These are phyloP conservation scores for Pogona vitticeps DNA, from an alignment of 2,113 vertebrate species.

Conservation along the genomic window DNA sequence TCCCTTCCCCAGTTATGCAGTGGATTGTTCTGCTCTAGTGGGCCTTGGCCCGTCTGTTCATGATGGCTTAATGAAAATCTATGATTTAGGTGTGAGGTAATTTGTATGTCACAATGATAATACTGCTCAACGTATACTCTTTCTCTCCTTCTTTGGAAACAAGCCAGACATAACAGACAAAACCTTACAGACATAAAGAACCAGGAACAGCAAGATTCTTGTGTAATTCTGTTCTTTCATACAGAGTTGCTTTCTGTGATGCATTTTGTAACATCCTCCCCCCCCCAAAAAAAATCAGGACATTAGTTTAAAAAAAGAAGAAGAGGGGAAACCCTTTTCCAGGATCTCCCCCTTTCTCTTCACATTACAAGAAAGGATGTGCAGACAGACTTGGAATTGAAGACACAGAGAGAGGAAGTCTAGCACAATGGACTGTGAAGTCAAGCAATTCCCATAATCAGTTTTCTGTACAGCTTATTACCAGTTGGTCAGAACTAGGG, in stretches of 20 bases:
- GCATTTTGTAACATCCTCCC: constrained; percentile 52
- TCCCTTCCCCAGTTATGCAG: too few species aligned
- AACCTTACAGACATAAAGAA: constrained; percentile 42
- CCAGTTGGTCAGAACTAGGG: constrained; percentile 67
- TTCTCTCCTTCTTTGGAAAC: constrained; percentile 17
- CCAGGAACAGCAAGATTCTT: constrained; percentile 42
- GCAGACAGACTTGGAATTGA: constrained; percentile 64
- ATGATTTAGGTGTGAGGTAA: not conserved
- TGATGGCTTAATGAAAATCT: not conserved
- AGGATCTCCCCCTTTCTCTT: constrained; percentile 52
- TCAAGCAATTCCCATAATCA: constrained; percentile 74
- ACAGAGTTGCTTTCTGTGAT: constrained; percentile 10
- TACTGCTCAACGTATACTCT: not conserved
- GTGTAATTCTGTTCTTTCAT: constrained; percentile 49
- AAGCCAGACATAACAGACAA: constrained; percentile 42
- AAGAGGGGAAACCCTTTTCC: constrained; percentile 10
- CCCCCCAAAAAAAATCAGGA: constrained; percentile 32
- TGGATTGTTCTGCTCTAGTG: not conserved
- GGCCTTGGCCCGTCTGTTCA: not conserved
- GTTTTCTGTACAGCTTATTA: constrained; percentile 76
- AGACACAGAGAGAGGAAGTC: constrained; percentile 63
- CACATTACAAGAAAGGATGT: constrained; percentile 65
- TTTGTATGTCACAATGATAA: not conserved
- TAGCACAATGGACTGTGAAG: constrained; percentile 63
- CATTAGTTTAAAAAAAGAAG: constrained; percentile 56